Evolutionary conservation across 1,140 invertebrate species (phyloP), one percentile per base, ranked within the genome.

Genomic region (Diorhabda carinulata): DNA sequence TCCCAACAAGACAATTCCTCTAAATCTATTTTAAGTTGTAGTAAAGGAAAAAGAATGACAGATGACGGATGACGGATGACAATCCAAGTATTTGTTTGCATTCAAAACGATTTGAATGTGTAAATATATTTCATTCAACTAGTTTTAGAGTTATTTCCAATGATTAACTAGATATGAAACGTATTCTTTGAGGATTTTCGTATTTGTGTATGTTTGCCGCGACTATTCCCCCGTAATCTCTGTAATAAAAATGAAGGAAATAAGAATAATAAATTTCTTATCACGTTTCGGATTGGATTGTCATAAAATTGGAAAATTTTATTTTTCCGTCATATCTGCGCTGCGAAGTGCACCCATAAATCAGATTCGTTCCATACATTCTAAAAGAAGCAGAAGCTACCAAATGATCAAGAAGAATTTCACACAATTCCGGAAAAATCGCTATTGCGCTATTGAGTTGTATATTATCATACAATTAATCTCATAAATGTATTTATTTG

Each of bases 291-390:
- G 61, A 62, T 62, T 62, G 61, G 61, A 62, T 62, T 62, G 61
- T 62, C 61, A 43, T 62, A 62, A 62, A 62, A 62, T 62, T 62
- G 61, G 61, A 62, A 43, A 62, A 62, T 62, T 62, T 62, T 62
- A 62, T 62, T 62, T 25, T 62, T 42, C 41, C 61, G 61, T 62
- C 61, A 62, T 62, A 43, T 62, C 61, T 43, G 41, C 43, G 6
- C 43, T 43, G 8, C 44, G 61, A 43, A 43, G 43, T 61, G 59
- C 42, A 43, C 61, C 43, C n/a, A 62, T 62, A 62, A 62, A 62
- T 62, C 61, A 62, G 43, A 43, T 62, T 62, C 61, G 43, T 43
- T 44, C 8, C 61, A 43, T 62, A 62, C 61, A 62, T 62, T 43
- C 61, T 62, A 44, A 62, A 43, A 41, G 59, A 8, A 43, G 59